Conservation (phyloP, 2,797 vertebrate genomes). For the Mus caroli region DNA sequence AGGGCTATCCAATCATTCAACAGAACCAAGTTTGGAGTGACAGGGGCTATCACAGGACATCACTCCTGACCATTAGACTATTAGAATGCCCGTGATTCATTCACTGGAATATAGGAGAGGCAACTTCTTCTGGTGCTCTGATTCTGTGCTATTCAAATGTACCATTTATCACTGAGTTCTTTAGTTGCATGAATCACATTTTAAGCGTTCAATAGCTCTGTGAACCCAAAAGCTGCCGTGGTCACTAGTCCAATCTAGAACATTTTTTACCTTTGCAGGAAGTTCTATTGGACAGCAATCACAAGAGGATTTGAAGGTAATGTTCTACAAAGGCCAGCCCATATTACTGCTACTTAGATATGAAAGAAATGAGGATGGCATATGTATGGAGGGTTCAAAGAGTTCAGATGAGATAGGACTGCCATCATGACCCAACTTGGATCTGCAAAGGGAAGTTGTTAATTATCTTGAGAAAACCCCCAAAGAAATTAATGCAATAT, state of each 20-base stretch:
- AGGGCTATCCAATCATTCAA: neutral
- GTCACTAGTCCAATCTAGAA: neutral
- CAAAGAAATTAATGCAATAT: slow-evolving; percentile 78
- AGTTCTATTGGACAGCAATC: neutral
- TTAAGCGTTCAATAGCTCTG: neutral
- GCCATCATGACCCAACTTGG: slow-evolving; percentile 37
- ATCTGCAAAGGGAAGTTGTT: slow-evolving; percentile 70
- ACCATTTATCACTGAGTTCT: neutral
- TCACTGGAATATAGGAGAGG: neutral
- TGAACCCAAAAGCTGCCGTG: neutral
- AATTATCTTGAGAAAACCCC: slow-evolving; percentile 73
- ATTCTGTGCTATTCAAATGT: neutral
- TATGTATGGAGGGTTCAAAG: neutral
- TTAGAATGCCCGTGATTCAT: neutral
- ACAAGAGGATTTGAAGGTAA: neutral
- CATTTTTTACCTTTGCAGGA: neutral
- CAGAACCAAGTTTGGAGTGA: neutral
- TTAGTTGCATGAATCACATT: neutral
- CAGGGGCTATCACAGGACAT: neutral
- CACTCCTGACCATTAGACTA: neutral
- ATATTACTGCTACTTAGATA: neutral
- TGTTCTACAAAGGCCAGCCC: neutral
- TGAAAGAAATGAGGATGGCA: neutral
- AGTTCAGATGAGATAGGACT: slow-evolving; percentile 16
- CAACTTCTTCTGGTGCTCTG: neutral